These are phyloP conservation scores for Sceloporus tristichus DNA, from an alignment of 2,113 vertebrate species.

Conservation along the genomic window DNA sequence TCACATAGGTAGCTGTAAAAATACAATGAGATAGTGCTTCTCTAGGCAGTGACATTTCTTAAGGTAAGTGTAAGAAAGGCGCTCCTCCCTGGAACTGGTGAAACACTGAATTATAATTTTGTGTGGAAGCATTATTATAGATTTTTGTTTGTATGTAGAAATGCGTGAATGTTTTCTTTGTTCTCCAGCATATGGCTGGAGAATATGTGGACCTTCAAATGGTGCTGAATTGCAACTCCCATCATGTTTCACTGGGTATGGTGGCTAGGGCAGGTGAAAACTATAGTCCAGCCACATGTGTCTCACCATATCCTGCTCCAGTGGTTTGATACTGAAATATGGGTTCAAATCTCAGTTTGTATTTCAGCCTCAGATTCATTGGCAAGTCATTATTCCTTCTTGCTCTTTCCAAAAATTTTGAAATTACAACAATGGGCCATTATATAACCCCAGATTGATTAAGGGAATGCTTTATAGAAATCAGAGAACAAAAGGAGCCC, in stretches of 20 bases:
- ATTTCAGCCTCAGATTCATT: not conserved
- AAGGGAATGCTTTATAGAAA: not conserved
- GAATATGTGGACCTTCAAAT: too few species aligned
- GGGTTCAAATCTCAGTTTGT: not conserved
- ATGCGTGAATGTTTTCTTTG: too few species aligned
- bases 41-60: not conserved
- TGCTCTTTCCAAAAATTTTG: not conserved
- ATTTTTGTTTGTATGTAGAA: too few species aligned
- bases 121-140: not conserved
- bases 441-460: not conserved
- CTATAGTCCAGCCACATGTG: too few species aligned
- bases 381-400: not conserved
- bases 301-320: not conserved
- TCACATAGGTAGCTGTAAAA: not conserved
- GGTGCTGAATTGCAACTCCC: too few species aligned
- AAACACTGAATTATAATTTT: not conserved
- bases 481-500: not conserved
- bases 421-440: not conserved
- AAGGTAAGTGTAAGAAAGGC: not conserved
- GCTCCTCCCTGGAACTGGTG: not conserved
- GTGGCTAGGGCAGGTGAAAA: too few species aligned
- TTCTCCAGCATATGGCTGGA: too few species aligned
- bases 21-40: not conserved
- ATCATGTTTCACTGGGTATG: too few species aligned
- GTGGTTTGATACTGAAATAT: not conserved